Conservation (phyloP, 2,113 vertebrate genomes). For the Albula goreensis region DNA sequence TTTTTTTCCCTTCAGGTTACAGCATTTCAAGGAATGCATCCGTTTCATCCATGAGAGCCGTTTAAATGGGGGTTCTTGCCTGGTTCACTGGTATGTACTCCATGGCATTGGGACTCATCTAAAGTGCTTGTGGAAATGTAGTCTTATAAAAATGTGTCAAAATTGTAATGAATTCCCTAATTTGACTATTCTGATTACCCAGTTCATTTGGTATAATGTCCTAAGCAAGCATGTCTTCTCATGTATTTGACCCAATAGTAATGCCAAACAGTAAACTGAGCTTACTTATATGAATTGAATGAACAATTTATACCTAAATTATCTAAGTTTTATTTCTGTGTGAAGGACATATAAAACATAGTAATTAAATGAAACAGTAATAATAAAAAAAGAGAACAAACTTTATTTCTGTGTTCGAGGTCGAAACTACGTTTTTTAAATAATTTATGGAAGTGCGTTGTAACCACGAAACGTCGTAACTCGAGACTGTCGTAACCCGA, state of each 20-base stretch:
- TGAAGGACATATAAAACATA: too few relatives aligned
- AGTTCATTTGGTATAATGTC: neutral
- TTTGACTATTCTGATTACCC: neutral
- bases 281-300: too few relatives aligned
- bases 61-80: constrained; percentile 77
- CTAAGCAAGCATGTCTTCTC: neutral
- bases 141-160: neutral
- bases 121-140: neutral
- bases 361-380: too few relatives aligned
- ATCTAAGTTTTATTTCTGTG: too few relatives aligned
- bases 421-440: too few relatives aligned
- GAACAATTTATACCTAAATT: too few relatives aligned
- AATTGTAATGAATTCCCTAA: neutral
- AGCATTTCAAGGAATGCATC: constrained; percentile 86
- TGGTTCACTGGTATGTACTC: constrained; percentile 83
- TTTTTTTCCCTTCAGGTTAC: constrained; percentile 63
- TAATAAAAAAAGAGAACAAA: too few relatives aligned
- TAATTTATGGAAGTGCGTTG: too few relatives aligned
- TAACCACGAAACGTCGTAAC: too few relatives aligned
- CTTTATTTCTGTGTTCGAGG: too few relatives aligned
- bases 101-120: neutral
- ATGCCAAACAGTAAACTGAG: too few relatives aligned
- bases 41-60: constrained; percentile 84
- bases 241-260: neutral
- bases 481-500: too few relatives aligned